A percentile compares a stretch with the other conserved stretches of the same genome.
Evolutionary conservation across 2,797 vertebrate species (phyloP).

Genomic region (Echeneis naucrates): DNA sequence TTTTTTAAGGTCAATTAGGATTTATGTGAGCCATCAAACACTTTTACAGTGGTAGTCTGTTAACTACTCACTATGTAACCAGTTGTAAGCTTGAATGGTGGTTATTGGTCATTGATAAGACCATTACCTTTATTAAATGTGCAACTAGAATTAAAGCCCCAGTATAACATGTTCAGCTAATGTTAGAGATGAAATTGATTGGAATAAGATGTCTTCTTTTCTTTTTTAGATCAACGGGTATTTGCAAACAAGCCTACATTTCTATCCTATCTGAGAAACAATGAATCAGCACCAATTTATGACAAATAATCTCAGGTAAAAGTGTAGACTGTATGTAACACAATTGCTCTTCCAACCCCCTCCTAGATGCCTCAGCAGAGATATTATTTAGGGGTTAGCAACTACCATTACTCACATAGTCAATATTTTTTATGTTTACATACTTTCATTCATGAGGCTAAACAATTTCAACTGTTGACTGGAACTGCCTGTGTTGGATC

Average conservation of each 20-base stretch:
- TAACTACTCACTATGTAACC: neutral
- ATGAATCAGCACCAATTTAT: neutral
- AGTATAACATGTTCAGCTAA: neutral
- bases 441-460: neutral
- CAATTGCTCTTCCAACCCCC: neutral
- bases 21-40: neutral
- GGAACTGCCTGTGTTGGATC: neutral
- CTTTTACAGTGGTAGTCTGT: neutral
- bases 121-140: neutral
- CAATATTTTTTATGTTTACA: neutral
- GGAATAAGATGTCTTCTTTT: no score
- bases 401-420: neutral
- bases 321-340: neutral
- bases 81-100: neutral
- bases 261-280: no score
- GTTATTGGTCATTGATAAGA: conserved; percentile 2
- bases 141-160: neutral
- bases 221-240: no score
- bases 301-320: neutral
- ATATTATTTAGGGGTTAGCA: neutral
- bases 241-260: no score
- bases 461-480: neutral
- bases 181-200: neutral
- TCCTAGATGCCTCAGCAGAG: neutral
- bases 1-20: neutral